Conservation (phyloP, 2,888 invertebrate species). For the Congeria kusceri region DNA sequence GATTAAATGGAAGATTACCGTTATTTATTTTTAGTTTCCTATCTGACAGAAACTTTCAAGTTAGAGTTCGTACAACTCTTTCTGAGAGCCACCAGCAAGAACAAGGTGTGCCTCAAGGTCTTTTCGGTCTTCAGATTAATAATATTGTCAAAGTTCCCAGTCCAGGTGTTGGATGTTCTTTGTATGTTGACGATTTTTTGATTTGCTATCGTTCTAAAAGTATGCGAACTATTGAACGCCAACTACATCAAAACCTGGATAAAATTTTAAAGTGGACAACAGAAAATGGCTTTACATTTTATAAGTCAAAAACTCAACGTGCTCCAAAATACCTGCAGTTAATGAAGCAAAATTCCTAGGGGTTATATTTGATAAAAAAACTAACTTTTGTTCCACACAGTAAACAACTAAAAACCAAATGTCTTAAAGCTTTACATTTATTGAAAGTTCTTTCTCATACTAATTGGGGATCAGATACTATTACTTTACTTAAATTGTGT, state of each 20-base stretch:
- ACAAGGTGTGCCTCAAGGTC: slow-evolving; percentile 22
- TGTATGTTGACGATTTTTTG: slow-evolving; percentile 32
- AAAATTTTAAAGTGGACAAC: slow-evolving; percentile 13
- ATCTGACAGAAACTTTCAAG: slow-evolving; percentile 27
- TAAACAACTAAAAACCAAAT: too few relatives aligned
- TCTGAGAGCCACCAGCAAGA: slow-evolving; percentile 26
- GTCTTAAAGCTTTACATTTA: too few relatives aligned
- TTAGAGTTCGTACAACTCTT: slow-evolving; percentile 22
- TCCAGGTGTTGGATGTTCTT: slow-evolving; percentile 20
- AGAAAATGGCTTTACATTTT: too few relatives aligned
- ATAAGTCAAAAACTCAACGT: too few relatives aligned
- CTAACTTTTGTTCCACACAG: too few relatives aligned
- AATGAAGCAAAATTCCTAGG: too few relatives aligned
- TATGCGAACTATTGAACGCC: slow-evolving; percentile 31
- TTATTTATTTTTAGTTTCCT: slow-evolving; percentile 24
- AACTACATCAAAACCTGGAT: slow-evolving; percentile 29
- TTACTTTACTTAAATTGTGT: too few relatives aligned
- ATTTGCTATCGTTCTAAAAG: slow-evolving; percentile 28
- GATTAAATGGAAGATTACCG: too few relatives aligned
- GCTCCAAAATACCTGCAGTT: too few relatives aligned
- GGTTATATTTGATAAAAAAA: too few relatives aligned
- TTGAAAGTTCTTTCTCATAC: too few relatives aligned
- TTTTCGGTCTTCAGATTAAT: slow-evolving; percentile 27
- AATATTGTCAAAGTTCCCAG: slow-evolving; percentile 22
- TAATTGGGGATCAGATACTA: too few relatives aligned